phyloP scores from a whole-genome alignment of 2,888 invertebrate species.

The Odiellus spinosus region DNA sequence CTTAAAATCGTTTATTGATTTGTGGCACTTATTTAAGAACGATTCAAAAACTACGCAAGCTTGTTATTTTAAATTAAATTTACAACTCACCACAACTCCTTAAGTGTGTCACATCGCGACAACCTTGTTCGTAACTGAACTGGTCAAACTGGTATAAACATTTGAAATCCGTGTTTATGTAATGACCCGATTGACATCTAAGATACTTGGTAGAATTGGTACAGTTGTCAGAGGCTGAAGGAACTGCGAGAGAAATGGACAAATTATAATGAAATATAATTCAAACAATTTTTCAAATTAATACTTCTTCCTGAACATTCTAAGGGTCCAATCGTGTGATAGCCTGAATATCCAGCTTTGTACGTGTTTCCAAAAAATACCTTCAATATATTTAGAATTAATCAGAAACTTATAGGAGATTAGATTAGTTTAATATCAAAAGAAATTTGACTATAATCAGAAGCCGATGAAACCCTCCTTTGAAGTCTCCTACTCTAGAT shows the following conservation, averaged over 20 bases:
- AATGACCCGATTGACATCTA: conserved; percentile 21
- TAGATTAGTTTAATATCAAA: no score
- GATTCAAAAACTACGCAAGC: no score
- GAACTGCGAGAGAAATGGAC: conserved; percentile 3
- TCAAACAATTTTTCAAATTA: no score
- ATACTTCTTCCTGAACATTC: conserved; percentile 21
- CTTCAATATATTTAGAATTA: conserved; percentile 8
- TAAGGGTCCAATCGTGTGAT: conserved; percentile 21
- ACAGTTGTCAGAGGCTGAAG: conserved; percentile 8
- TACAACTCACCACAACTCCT: conserved; percentile 20
- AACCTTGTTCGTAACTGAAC: conserved; percentile 22
- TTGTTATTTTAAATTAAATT: no score
- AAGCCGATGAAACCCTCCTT: no score
- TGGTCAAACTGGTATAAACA: conserved; percentile 23
- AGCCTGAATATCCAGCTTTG: conserved; percentile 19
- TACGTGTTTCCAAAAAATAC: conserved; percentile 20
- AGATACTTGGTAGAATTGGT: conserved; percentile 12
- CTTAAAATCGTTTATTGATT: no score
- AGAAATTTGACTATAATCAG: no score
- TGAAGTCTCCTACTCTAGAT: no score
- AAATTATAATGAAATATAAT: no score
- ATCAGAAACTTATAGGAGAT: no score
- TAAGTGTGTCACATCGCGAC: conserved; percentile 23
- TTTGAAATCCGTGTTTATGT: conserved; percentile 15
- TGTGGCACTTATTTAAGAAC: no score